A percentile compares a stretch with the other conserved stretches of the same genome.
phyloP scores from a whole-genome alignment of 2,797 vertebrate genomes.

The Hirundo rustica region DNA sequence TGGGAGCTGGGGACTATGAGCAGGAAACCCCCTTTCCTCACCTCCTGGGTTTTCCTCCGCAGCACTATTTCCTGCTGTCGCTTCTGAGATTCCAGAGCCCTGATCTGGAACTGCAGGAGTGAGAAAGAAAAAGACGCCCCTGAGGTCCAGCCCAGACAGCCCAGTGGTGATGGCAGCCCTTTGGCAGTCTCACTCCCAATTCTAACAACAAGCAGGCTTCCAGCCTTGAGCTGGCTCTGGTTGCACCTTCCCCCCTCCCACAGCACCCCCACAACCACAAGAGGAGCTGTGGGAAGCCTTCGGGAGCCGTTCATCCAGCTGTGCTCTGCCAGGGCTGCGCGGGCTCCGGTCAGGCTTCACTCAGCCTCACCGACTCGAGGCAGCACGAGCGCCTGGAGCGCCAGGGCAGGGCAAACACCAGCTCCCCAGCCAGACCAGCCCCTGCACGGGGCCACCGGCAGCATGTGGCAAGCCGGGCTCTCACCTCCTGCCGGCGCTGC shows the following conservation, averaged over 20 bases:
- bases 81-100: slow-evolving; percentile 94
- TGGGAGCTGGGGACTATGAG: background rate
- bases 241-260: accelerated
- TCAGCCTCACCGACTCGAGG: accelerated
- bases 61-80: slow-evolving; percentile 94
- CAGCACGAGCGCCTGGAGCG: background rate
- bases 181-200: background rate
- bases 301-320: accelerated
- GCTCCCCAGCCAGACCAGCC: background rate
- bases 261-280: background rate
- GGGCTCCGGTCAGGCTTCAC: accelerated
- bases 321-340: accelerated
- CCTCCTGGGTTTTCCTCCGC: slow-evolving; percentile 95
- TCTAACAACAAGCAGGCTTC: background rate
- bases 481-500: slow-evolving; percentile 92
- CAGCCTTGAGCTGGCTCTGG: background rate
- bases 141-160: background rate
- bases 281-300: background rate
- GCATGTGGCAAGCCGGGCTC: accelerated
- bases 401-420: background rate
- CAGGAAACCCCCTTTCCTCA: background rate
- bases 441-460: accelerated
- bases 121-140: background rate
- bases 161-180: accelerated
- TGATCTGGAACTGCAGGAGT: slow-evolving; percentile 88